Evolutionary conservation across 2,888 invertebrate genomes (phyloP).

Genomic region (Tolmerus cingulatus): DNA sequence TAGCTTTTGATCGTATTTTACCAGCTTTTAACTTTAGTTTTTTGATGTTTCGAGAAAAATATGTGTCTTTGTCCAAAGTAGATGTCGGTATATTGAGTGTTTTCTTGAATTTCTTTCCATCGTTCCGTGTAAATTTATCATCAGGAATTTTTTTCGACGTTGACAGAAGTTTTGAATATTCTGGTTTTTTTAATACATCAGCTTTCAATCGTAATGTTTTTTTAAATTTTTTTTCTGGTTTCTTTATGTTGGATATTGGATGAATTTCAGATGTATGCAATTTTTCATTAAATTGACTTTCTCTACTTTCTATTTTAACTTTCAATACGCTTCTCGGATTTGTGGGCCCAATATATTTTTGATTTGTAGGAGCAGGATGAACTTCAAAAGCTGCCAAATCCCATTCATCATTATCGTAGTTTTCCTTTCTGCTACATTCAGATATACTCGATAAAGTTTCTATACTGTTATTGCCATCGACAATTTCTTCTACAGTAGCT

Average conservation of each 20-base stretch:
- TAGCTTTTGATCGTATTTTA: not conserved
- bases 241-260: constrained; percentile 32
- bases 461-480: constrained; percentile 27
- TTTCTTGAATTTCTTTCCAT: not conserved
- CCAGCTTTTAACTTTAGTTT: not conserved
- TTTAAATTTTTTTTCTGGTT: constrained; percentile 48
- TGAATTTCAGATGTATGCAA: constrained; percentile 35
- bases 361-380: constrained; percentile 43
- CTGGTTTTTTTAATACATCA: constrained; percentile 41
- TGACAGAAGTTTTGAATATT: not conserved
- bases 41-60: not conserved
- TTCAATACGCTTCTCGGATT: constrained; percentile 48
- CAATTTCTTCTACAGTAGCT: constrained; percentile 64
- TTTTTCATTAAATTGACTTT: not conserved
- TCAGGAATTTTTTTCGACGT: not conserved
- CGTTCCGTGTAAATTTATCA: not conserved
- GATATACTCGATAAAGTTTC: not conserved
- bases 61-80: not conserved
- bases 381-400: constrained; percentile 46
- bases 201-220: constrained; percentile 49
- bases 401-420: not conserved
- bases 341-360: constrained; percentile 46
- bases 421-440: not conserved
- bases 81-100: not conserved
- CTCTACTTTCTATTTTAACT: constrained; percentile 44